Evolutionary conservation across 1,140 invertebrate species (phyloP).

Genomic region (Psilanteris sp.): DNA sequence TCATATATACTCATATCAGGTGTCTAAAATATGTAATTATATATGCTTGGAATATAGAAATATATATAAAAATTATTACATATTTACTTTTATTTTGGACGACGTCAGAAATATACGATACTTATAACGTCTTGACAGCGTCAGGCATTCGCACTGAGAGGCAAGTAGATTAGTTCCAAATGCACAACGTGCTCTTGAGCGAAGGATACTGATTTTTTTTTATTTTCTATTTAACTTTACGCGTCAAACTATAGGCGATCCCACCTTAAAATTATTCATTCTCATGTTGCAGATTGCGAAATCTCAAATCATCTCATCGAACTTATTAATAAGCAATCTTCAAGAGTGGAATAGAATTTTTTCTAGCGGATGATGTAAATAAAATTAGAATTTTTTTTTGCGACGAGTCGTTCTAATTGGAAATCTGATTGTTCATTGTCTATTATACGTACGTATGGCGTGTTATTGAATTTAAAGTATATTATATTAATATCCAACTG

Average conservation of each 20-base stretch:
- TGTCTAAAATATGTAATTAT: too few relatives aligned
- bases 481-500: too few relatives aligned
- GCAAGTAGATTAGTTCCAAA: slow-evolving; percentile 43
- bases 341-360: background rate
- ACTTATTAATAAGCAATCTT: slow-evolving; percentile 8
- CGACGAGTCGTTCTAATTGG: too few relatives aligned
- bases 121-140: slow-evolving; percentile 3
- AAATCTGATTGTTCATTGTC: too few relatives aligned
- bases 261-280: slow-evolving; percentile 25
- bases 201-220: slow-evolving; percentile 17
- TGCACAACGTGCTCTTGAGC: slow-evolving; percentile 21
- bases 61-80: background rate
- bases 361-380: too few relatives aligned
- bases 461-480: too few relatives aligned
- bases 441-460: too few relatives aligned
- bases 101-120: slow-evolving; percentile 9
- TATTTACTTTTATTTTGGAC: slow-evolving; percentile 5
- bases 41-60: too few relatives aligned
- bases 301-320: slow-evolving; percentile 14
- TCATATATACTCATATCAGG: too few relatives aligned
- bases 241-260: slow-evolving; percentile 26
- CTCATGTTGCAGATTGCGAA: slow-evolving; percentile 11
- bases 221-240: slow-evolving; percentile 10
- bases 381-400: background rate
- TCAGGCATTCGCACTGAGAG: slow-evolving; percentile 1